Conservation (phyloP, 2,888 invertebrate genomes). For the Drosophila bunnanda region DNA sequence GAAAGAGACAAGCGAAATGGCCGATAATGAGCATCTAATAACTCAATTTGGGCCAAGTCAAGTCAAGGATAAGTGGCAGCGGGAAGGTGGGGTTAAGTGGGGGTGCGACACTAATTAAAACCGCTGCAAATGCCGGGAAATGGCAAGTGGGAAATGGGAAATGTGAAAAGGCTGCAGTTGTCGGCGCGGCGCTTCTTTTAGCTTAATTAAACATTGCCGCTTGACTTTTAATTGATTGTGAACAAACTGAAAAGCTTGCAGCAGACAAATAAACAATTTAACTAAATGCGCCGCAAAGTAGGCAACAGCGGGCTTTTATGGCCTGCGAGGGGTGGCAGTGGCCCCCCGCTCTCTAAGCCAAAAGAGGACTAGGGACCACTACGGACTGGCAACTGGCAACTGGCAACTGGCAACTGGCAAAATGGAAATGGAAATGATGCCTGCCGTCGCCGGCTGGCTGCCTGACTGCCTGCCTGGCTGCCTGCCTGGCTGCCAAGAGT, state of each 20-base stretch:
- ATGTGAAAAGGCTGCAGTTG: slow-evolving; percentile 44
- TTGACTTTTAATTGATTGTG: slow-evolving; percentile 79
- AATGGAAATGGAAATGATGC: slow-evolving; percentile 72
- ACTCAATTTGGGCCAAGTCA: slow-evolving; percentile 66
- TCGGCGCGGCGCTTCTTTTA: slow-evolving; percentile 64
- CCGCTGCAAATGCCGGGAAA: slow-evolving; percentile 20
- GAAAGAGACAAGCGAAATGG: slow-evolving; percentile 32
- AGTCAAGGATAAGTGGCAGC: slow-evolving; percentile 29
- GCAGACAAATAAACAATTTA: slow-evolving; percentile 75
- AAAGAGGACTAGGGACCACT: slow-evolving; percentile 18
- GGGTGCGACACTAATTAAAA: slow-evolving; percentile 64
- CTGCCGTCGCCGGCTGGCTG: slow-evolving; percentile 49
- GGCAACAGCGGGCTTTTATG: slow-evolving; percentile 59
- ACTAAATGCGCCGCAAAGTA: slow-evolving; percentile 80
- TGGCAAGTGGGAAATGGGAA: slow-evolving; percentile 10
- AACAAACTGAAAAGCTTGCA: slow-evolving; percentile 70
- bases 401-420: slow-evolving; percentile 42
- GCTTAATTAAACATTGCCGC: slow-evolving; percentile 80
- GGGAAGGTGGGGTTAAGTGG: slow-evolving; percentile 3
- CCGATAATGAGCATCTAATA: slow-evolving; percentile 75
- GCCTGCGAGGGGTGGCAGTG: slow-evolving; percentile 21
- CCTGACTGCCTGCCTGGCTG: background rate
- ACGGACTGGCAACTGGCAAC: slow-evolving; percentile 26
- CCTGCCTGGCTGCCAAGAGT: slow-evolving; percentile 54
- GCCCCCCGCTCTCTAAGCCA: slow-evolving; percentile 24